Conservation (phyloP, 2,797 vertebrate species). For the Euthynnus affinis region DNA sequence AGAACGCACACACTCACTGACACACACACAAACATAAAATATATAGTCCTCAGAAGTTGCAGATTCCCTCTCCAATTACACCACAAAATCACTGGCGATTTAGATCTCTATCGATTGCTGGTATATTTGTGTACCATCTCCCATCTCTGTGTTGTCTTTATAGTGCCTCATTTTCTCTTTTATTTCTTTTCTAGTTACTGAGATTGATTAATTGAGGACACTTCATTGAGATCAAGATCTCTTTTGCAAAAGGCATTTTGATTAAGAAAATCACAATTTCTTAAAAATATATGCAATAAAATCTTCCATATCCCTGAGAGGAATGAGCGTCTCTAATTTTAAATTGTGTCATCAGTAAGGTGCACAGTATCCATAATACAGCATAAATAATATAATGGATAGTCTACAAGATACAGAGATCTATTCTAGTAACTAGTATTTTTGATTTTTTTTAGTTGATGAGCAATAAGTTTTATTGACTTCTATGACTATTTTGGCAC, state of each 20-base stretch:
- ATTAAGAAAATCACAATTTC: neutral
- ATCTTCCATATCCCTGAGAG: neutral
- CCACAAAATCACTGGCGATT: constrained; percentile 19
- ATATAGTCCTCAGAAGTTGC: constrained; percentile 26
- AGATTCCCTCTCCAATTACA: constrained; percentile 30
- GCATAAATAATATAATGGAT: neutral
- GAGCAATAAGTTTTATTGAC: neutral
- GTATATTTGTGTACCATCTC: constrained; percentile 8
- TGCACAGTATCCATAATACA: neutral
- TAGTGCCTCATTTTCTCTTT: neutral
- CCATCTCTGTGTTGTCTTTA: constrained; percentile 4
- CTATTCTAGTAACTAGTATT: neutral
- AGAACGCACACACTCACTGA: constrained; percentile 22
- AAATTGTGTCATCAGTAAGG: neutral
- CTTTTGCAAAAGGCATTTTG: neutral
- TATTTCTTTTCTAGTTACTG: neutral
- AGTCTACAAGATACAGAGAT: neutral
- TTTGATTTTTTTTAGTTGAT: neutral
- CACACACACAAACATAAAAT: constrained; percentile 14
- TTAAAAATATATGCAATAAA: neutral
- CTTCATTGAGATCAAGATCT: neutral
- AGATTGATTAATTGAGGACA: neutral
- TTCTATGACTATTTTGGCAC: neutral
- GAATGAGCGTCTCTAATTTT: neutral
- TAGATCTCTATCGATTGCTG: constrained; percentile 28